Conservation (phyloP, 2,797 vertebrate species). For the Mormyrops attenuatus region DNA sequence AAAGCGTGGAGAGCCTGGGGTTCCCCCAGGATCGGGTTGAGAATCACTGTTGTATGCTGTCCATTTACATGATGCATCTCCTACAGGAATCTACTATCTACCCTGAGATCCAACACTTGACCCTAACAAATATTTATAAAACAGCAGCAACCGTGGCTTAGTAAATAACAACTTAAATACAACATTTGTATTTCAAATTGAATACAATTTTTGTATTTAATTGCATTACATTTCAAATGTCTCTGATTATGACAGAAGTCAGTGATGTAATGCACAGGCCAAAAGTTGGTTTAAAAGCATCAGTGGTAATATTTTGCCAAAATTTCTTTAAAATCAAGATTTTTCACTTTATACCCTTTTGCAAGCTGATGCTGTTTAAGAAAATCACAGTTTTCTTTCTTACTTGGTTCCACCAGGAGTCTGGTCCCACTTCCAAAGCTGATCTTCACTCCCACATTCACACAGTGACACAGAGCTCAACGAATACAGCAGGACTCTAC, state of each 20-base stretch:
- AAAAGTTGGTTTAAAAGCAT: neutral
- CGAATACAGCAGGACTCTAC: neutral
- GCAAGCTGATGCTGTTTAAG: neutral
- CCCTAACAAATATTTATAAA: neutral
- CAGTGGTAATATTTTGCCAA: neutral
- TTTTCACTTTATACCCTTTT: too few relatives aligned
- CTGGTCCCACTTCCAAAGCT: neutral
- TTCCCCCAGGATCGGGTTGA: neutral
- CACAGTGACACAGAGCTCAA: neutral
- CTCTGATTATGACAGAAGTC: neutral
- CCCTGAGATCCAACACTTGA: neutral
- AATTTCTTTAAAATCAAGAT: neutral
- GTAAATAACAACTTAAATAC: neutral
- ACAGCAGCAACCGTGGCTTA: neutral
- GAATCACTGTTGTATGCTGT: neutral
- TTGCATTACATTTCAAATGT: neutral
- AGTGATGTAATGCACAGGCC: neutral
- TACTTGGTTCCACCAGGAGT: neutral
- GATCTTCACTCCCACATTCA: neutral
- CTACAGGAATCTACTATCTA: neutral
- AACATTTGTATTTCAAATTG: neutral
- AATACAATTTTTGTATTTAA: neutral
- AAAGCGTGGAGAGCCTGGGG: neutral
- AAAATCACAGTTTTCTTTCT: neutral
- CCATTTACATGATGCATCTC: neutral